Evolutionary conservation across 2,888 invertebrate genomes (phyloP).

Genomic region (Augochlorella aurata): DNA sequence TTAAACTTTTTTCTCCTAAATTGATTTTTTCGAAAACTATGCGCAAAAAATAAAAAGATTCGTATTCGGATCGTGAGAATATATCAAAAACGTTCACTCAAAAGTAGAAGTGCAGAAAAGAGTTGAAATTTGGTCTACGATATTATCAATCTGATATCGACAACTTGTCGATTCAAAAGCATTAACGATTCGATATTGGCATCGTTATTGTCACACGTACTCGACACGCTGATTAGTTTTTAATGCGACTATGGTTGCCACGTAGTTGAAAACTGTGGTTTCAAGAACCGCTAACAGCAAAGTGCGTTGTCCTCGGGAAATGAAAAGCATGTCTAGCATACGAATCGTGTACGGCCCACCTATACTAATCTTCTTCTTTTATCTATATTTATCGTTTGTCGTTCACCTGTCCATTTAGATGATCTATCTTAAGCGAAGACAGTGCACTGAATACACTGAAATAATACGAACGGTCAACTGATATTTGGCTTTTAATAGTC

Average conservation of each 20-base stretch:
- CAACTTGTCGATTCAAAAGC: too few relatives aligned
- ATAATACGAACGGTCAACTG: conserved; percentile 13
- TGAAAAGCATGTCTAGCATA: conserved; percentile 1
- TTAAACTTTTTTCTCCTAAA: too few relatives aligned
- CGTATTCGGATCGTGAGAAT: too few relatives aligned
- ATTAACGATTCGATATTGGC: not conserved
- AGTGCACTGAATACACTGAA: not conserved
- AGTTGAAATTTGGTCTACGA: too few relatives aligned
- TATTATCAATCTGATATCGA: not conserved
- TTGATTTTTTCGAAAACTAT: too few relatives aligned
- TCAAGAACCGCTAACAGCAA: conserved; percentile 9
- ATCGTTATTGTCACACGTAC: not conserved
- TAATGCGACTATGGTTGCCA: not conserved
- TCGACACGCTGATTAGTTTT: not conserved
- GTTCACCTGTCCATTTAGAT: not conserved
- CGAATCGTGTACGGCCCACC: not conserved
- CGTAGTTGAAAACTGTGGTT: conserved; percentile 13
- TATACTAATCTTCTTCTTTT: not conserved
- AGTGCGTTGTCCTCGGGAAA: conserved; percentile 32
- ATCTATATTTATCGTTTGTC: conserved; percentile 13
- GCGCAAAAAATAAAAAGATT: too few relatives aligned
- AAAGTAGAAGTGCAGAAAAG: too few relatives aligned
- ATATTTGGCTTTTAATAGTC: conserved; percentile 12
- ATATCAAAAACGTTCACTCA: too few relatives aligned
- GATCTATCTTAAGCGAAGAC: not conserved